A percentile compares a stretch with the other conserved stretches of the same genome.
These are phyloP conservation scores for Drosophila triauraria DNA, from an alignment of 1,140 invertebrate genomes.

Conservation along the genomic window DNA sequence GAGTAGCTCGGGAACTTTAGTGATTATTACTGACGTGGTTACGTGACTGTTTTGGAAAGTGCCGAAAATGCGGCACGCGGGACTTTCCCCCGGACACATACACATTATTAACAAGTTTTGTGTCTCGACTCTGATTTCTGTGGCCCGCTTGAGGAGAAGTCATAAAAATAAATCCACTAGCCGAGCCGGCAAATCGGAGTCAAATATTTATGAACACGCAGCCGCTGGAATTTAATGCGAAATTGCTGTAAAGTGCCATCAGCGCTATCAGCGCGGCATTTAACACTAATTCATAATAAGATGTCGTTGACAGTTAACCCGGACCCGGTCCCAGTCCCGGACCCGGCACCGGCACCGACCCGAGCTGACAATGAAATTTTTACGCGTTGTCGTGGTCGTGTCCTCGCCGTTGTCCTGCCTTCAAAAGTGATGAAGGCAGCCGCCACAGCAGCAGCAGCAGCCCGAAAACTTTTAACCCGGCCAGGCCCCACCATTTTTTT, in stretches of 20 bases:
- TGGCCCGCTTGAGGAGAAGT: constrained; percentile 18
- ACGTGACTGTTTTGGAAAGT: constrained; percentile 85
- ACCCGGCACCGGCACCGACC: constrained; percentile 38
- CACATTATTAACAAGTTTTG: constrained; percentile 57
- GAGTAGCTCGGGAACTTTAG: constrained; percentile 76
- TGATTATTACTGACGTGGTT: constrained; percentile 85
- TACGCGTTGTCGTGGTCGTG: constrained; percentile 49
- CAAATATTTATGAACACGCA: constrained; percentile 74
- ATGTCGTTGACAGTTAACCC: constrained; percentile 83
- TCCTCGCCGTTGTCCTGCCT: constrained; percentile 27
- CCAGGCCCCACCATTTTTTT: constrained; percentile 28
- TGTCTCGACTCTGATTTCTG: constrained; percentile 51
- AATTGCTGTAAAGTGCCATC: constrained; percentile 76
- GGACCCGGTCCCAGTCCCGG: background rate
- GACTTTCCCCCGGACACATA: constrained; percentile 20
- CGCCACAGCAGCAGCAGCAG: constrained; percentile 3
- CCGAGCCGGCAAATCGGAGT: constrained; percentile 33
- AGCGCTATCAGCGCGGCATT: constrained; percentile 77
- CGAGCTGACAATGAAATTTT: constrained; percentile 75
- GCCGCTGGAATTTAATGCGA: constrained; percentile 66
- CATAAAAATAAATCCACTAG: constrained; percentile 82
- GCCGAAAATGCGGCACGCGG: constrained; percentile 81
- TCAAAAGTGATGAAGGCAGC: constrained; percentile 69
- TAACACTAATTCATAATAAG: constrained; percentile 84
- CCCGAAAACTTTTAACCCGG: constrained; percentile 45